Percentiles rank a stretch among this genome's conserved stretches.
phyloP scores from a whole-genome alignment of 2,113 vertebrate genomes.

The Syngnathoides biaculeatus region DNA sequence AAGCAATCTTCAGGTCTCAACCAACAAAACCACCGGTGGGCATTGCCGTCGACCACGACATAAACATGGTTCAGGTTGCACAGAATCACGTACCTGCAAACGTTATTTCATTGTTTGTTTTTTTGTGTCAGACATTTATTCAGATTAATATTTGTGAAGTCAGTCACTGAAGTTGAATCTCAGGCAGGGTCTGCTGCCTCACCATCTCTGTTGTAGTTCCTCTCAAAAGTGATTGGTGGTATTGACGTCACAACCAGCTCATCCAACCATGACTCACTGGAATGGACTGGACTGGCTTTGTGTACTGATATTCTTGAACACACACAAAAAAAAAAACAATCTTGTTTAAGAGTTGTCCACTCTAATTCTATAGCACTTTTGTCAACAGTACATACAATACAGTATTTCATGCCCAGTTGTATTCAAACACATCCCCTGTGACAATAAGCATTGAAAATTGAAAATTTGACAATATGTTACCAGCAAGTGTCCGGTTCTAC shows the following conservation, averaged over 20 bases:
- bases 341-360: neutral
- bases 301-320: neutral
- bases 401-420: neutral
- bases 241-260: neutral
- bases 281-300: neutral
- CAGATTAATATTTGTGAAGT: neutral
- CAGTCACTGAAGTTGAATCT: neutral
- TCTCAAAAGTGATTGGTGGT: neutral
- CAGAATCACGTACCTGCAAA: too few species aligned
- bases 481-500: conserved; percentile 13
- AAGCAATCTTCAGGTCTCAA: neutral
- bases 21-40: neutral
- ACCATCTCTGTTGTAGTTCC: neutral
- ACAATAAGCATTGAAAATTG: neutral
- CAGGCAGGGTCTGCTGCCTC: neutral
- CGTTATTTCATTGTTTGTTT: too few species aligned
- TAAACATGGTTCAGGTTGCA: neutral
- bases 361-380: neutral
- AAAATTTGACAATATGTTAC: conserved; percentile 11
- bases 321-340: too few species aligned
- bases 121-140: neutral
- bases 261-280: neutral
- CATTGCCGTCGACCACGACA: neutral
- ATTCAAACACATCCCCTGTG: neutral
- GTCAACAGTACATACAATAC: neutral